Conservation (phyloP, 2,113 vertebrate genomes). For the Acrocephalus arundinaceus region DNA sequence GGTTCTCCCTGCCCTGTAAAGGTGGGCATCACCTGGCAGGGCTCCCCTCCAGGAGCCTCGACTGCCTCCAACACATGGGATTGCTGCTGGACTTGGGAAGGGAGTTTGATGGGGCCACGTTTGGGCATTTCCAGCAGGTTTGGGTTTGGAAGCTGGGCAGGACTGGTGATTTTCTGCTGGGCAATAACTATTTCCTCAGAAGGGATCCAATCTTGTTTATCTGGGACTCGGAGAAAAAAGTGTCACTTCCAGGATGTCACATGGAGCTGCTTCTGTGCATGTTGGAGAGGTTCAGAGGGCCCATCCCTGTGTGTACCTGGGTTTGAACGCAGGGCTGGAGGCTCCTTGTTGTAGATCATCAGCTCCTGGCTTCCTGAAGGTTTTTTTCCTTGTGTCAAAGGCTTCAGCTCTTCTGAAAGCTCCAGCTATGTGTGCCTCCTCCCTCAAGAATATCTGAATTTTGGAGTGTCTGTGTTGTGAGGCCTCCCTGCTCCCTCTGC, state of each 20-base stretch:
- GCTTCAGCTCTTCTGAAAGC: not conserved
- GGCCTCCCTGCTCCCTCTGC: rapidly evolving
- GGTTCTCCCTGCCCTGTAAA: not conserved
- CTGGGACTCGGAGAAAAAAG: not conserved
- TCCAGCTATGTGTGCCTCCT: rapidly evolving
- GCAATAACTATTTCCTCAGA: rapidly evolving
- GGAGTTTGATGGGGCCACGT: rapidly evolving
- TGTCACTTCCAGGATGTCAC: rapidly evolving
- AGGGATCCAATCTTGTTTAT: not conserved
- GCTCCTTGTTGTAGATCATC: rapidly evolving
- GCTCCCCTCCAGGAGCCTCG: rapidly evolving
- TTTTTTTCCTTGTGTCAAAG: not conserved
- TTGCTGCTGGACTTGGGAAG: not conserved
- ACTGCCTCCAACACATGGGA: rapidly evolving
- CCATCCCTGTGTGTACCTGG: not conserved
- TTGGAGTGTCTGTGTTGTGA: rapidly evolving
- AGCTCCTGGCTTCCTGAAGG: not conserved
- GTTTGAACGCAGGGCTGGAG: not conserved
- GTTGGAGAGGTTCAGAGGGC: not conserved
- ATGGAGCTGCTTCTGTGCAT: not conserved
- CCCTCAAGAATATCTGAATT: rapidly evolving
- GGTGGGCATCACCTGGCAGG: not conserved
- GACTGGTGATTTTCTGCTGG: not conserved
- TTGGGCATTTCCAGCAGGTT: not conserved
- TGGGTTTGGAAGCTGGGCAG: rapidly evolving